A percentile compares a stretch with the other conserved stretches of the same genome.
These are phyloP conservation scores for Macaca fascicularis DNA, from an alignment of 2,113 vertebrate species.

Conservation along the genomic window T2T-MFA8v1.1 NC_088386.1:10898501-10899000, in stretches of 20 bases:
- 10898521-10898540: not conserved
- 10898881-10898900: not conserved
- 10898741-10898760: not conserved
- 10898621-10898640: not conserved
- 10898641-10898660: not conserved
- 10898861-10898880: not conserved
- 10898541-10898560: not conserved
- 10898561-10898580: too few species aligned
- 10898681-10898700: not conserved
- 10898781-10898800: not conserved
- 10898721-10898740: not conserved
- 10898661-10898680: too few species aligned
- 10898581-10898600: not conserved
- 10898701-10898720: not conserved
- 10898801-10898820: not conserved
- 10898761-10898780: not conserved
- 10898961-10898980: not conserved
- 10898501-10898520: not conserved
- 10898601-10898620: not conserved
- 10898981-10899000: not conserved
- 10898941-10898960: not conserved
- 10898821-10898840: not conserved
- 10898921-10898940: not conserved
- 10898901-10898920: not conserved
- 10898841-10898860: not conserved